Conservation (phyloP, 2,888 invertebrate genomes). For the Rhyacophila evoluta region DNA sequence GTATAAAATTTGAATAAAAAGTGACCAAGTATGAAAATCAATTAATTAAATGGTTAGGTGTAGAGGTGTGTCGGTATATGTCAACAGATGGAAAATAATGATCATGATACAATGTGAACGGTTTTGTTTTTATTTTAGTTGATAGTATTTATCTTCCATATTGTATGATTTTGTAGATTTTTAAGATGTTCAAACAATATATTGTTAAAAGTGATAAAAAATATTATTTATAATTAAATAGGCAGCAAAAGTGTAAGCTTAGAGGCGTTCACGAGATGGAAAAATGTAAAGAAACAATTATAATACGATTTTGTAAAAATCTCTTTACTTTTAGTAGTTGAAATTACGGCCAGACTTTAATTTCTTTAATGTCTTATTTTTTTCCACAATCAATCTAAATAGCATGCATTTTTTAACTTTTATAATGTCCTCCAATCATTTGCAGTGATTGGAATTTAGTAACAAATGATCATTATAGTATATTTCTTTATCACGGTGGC, state of each 20-base stretch:
- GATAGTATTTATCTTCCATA: constrained; percentile 16
- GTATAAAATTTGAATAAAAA: background rate
- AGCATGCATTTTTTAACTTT: background rate
- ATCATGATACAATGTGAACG: background rate
- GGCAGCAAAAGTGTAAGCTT: background rate
- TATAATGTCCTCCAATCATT: background rate
- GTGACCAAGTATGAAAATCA: background rate
- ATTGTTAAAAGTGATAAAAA: constrained; percentile 49
- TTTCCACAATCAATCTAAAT: background rate
- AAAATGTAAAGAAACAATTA: background rate
- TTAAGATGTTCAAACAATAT: constrained; percentile 36
- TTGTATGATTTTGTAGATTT: constrained; percentile 38
- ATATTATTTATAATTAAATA: constrained; percentile 42
- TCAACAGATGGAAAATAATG: background rate
- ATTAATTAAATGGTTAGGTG: background rate
- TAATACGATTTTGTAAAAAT: background rate
- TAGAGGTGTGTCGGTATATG: background rate
- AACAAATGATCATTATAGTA: too few species aligned
- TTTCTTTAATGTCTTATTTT: too few species aligned
- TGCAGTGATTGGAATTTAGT: too few species aligned
- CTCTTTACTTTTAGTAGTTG: too few species aligned
- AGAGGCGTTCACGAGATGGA: background rate
- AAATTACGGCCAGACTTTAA: too few species aligned
- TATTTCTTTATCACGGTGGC: too few species aligned
- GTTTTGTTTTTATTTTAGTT: background rate